Evolutionary conservation across 2,113 vertebrate genomes (phyloP).

Genomic region (Sylvicapra grimmia): DNA sequence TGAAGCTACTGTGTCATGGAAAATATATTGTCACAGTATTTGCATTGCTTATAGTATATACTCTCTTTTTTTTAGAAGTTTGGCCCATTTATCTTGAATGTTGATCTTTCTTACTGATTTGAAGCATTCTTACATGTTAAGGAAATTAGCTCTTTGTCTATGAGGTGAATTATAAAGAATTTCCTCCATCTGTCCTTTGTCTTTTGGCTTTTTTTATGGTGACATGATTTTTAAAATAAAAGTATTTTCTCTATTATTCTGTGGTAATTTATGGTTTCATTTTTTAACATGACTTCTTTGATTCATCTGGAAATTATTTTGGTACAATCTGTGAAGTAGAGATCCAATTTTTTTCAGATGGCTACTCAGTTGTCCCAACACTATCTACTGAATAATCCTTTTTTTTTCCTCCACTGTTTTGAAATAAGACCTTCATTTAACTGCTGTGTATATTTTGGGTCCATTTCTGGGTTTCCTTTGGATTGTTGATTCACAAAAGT

Average conservation of each 20-base stretch:
- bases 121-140: constrained; percentile 11
- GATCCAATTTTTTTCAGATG: constrained; percentile 3
- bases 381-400: background rate
- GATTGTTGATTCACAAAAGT: background rate
- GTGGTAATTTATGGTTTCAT: constrained; percentile 39
- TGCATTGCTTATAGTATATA: background rate
- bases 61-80: background rate
- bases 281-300: constrained; percentile 28
- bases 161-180: background rate
- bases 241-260: constrained; percentile 40
- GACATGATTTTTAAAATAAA: constrained; percentile 18
- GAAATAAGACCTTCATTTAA: constrained; percentile 13
- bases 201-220: constrained; percentile 36
- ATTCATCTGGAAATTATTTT: constrained; percentile 58
- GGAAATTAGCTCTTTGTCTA: constrained; percentile 6
- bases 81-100: background rate
- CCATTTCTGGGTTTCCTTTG: background rate
- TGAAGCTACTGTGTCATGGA: background rate
- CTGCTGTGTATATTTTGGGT: background rate
- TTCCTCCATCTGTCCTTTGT: constrained; percentile 19
- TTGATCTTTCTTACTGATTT: background rate
- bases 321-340: constrained; percentile 15
- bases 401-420: background rate
- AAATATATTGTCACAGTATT: background rate
- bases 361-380: background rate